Evolutionary conservation across 2,113 vertebrate genomes (phyloP).

Genomic region (Pungitius pungitius): DNA sequence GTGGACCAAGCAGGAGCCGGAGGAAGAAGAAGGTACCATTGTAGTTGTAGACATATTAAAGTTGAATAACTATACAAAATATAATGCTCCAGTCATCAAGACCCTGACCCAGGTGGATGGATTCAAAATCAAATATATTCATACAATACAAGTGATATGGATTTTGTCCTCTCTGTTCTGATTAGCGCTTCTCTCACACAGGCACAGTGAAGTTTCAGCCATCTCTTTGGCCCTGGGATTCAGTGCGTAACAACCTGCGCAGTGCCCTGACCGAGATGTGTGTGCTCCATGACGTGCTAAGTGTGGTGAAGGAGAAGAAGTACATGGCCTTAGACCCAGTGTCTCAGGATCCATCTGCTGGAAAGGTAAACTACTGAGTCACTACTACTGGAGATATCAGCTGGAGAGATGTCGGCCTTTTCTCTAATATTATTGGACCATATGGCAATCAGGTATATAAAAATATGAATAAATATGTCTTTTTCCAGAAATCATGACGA

Average conservation of each 20-base stretch:
- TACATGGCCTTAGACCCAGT: slow-evolving; percentile 98
- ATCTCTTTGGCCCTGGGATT: slow-evolving; percentile 98
- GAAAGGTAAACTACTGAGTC: slow-evolving; percentile 67
- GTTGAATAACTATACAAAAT: not conserved
- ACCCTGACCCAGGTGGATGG: not conserved
- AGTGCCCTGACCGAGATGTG: slow-evolving; percentile 95
- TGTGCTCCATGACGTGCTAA: slow-evolving; percentile 94
- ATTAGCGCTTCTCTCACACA: slow-evolving; percentile 48
- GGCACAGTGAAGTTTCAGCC: slow-evolving; percentile 95
- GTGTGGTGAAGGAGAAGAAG: slow-evolving; percentile 95
- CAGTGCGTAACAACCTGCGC: slow-evolving; percentile 92
- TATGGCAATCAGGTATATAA: not conserved
- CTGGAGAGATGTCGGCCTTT: not conserved
- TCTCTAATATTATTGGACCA: not conserved
- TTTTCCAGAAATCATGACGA: not conserved
- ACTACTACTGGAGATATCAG: not conserved
- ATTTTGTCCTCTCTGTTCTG: not conserved
- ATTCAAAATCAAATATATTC: not conserved
- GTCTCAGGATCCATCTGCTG: slow-evolving; percentile 84
- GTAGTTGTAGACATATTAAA: not conserved
- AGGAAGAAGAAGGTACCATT: slow-evolving; percentile 83
- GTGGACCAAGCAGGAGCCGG: slow-evolving; percentile 84
- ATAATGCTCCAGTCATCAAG: not conserved
- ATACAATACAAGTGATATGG: not conserved
- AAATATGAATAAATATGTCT: not conserved